Conservation (phyloP, 2,113 vertebrate species). For the Penelope pileata region DNA sequence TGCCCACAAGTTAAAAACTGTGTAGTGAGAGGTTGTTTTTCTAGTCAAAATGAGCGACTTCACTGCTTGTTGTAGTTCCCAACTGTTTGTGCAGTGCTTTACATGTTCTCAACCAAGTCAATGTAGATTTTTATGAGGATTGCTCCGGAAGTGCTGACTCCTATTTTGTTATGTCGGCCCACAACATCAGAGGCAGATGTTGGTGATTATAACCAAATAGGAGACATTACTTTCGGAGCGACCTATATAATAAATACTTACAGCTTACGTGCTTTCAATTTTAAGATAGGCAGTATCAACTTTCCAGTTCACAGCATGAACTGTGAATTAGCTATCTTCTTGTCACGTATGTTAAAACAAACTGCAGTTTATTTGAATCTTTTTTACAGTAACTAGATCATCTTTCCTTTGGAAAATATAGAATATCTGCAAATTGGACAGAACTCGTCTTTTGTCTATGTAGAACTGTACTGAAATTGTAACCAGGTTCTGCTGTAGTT, state of each 20-base stretch:
- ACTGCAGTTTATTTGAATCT: neutral
- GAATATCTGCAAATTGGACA: neutral
- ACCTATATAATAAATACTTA: neutral
- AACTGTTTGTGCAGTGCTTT: neutral
- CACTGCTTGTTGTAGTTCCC: neutral
- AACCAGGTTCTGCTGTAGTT: neutral
- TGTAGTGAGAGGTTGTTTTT: neutral
- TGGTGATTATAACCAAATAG: too few species aligned
- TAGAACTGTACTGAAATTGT: neutral
- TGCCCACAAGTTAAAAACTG: neutral
- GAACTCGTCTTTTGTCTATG: neutral
- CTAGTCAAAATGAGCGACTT: neutral
- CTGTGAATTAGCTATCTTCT: neutral
- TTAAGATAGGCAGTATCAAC: neutral
- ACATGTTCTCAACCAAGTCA: neutral
- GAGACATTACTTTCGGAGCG: too few species aligned
- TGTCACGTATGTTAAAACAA: neutral
- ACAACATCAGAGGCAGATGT: too few species aligned
- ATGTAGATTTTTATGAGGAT: neutral
- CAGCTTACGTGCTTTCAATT: neutral
- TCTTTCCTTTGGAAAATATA: neutral
- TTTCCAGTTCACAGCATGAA: neutral
- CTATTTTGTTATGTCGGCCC: too few species aligned
- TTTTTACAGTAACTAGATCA: neutral
- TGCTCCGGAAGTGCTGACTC: too few species aligned